Base-by-base conservation (phyloP, 2,797 vertebrate genomes). In the Pseudomugil gertrudae region DNA sequence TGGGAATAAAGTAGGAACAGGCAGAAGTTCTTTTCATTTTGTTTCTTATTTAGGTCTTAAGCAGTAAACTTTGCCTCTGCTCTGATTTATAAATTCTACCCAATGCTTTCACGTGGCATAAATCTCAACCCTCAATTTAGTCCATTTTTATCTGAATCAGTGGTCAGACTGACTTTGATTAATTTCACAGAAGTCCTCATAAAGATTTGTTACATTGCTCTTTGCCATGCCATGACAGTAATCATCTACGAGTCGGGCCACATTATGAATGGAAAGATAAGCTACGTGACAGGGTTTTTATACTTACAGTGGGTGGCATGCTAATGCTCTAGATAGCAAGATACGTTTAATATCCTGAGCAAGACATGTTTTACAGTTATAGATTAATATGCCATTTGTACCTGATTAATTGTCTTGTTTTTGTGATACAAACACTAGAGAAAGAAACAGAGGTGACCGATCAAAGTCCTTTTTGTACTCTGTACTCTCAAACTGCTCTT, bases 331-430 rank as follows among this genome's bases (percentile, higher is more conserved):
- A 61, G 35, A 72, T 74, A 54, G 45, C 29, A 45, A 61, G 53
- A 66, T 35, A 38, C 8, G 1, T 56, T 56, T 66, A 61, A 70
- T 60, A 63, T 69, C 21, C 29, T 53, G 71, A 77, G 51, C 66
- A 61, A 68, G 60, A 75, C 58, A 48, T 74, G 51, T 72, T 82
- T 56, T 71, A 63, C 45, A 72, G 47, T 62, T 24, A 50, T 30
- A 79, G 70, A 89, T 90, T 87, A 87, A 78, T 79, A 76, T 58
- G 26, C 56, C 54, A 24, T 80, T 83, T 82, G 83, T 87, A 78
- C 78, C 62, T 32, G n/a, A 30, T 65, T 87, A 84, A 90, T 88
- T 83, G 85, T 83, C 77, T 78, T 67, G 72, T 84, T 86, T 81
- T 81, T 85, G 61, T 53, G 51, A 66, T 73, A 70, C n/a, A n/a